A percentile compares a stretch with the other conserved stretches of the same genome.
phyloP scores from a whole-genome alignment of 1,140 invertebrate genomes.

The Schlechtendalia chinensis region DNA sequence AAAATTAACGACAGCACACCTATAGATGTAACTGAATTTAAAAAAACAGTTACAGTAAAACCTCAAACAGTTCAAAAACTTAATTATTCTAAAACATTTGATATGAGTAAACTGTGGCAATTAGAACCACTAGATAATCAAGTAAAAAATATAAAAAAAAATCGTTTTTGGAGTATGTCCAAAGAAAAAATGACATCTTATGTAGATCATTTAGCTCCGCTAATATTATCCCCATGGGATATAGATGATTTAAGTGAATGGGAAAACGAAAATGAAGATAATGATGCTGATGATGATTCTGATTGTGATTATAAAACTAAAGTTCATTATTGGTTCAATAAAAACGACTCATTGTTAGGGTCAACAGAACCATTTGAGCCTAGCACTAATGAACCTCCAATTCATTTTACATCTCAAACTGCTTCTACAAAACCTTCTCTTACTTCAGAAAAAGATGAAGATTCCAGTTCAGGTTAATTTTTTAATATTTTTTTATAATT shows the following conservation, averaged over 20 bases:
- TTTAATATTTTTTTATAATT: background rate
- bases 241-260: slow-evolving; percentile 31
- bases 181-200: slow-evolving; percentile 34
- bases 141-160: background rate
- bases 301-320: slow-evolving; percentile 24
- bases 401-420: slow-evolving; percentile 21
- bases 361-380: background rate
- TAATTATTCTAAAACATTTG: background rate
- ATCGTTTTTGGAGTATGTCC: slow-evolving; percentile 12
- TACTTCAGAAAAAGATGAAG: slow-evolving; percentile 10
- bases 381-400: background rate
- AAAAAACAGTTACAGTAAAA: background rate
- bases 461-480: slow-evolving; percentile 22
- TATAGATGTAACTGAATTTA: background rate
- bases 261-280: slow-evolving; percentile 34
- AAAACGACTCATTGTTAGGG: slow-evolving; percentile 34
- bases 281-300: background rate
- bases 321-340: slow-evolving; percentile 38
- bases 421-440: background rate
- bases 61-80: background rate
- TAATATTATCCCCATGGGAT: slow-evolving; percentile 40
- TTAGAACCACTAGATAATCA: background rate
- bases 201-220: slow-evolving; percentile 5
- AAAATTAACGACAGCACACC: background rate
- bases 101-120: slow-evolving; percentile 37